Percentiles rank a stretch among this genome's conserved stretches.
Conservation (phyloP, 2,113 vertebrate genomes). For the Ardeotis arabs region DNA sequence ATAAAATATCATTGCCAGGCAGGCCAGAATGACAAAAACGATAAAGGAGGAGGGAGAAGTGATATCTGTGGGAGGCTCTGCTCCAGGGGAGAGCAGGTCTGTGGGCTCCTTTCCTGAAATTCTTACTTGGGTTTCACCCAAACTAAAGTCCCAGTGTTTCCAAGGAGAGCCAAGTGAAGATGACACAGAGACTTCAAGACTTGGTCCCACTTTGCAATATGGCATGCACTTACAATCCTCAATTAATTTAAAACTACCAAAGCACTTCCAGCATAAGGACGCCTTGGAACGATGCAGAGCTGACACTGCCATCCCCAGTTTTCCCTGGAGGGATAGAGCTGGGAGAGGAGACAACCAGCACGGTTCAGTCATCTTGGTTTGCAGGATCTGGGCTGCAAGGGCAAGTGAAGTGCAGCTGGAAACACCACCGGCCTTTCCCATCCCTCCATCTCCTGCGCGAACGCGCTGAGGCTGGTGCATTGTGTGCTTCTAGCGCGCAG, state of each 20-base stretch:
- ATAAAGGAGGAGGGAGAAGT: not conserved
- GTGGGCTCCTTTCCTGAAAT: not conserved
- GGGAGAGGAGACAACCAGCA: not conserved
- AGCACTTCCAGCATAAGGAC: not conserved
- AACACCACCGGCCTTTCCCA: not conserved
- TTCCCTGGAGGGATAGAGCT: not conserved
- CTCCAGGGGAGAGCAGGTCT: not conserved
- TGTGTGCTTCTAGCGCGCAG: not conserved
- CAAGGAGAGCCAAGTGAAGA: not conserved
- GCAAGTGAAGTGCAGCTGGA: not conserved
- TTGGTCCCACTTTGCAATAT: not conserved
- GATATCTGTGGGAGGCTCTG: not conserved
- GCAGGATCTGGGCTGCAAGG: not conserved
- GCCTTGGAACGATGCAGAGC: not conserved
- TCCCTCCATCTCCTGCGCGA: not conserved
- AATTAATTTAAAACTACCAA: not conserved
- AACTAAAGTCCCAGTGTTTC: not conserved
- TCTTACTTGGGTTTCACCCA: not conserved
- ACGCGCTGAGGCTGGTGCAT: rapidly evolving
- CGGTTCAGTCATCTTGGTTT: not conserved
- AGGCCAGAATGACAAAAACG: constrained; percentile 20
- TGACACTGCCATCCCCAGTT: rapidly evolving
- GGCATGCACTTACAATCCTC: not conserved
- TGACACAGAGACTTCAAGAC: not conserved
- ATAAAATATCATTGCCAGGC: constrained; percentile 30